Evolutionary conservation across 2,797 vertebrate species (phyloP), one percentile per base, ranked within the genome.

Genomic region (Gymnocypris eckloni): DNA sequence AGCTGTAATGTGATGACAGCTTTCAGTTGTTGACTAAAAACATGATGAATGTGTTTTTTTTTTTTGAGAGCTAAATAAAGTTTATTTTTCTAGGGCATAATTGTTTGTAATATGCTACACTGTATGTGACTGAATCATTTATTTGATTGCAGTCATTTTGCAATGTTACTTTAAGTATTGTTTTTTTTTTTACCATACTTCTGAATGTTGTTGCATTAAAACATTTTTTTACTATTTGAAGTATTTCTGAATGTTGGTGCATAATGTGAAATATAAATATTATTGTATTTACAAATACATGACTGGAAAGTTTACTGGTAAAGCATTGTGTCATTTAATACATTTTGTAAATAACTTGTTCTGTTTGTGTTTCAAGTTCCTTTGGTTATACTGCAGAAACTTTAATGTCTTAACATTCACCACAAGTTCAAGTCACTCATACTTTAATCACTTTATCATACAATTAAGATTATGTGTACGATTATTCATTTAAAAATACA

Each of bases 21-120:
- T 83, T 83, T 83, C 6, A 41, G 25, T 59, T 22, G 25, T 75
- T 25, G 25, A 66, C 43, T 25, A 22, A 59, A 59, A 59, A 59
- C 56, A 13, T 66, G 28, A 37, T 75, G 43, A 50, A 39, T 66
- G 9, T 39, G 1, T 67, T 72, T 13, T 52, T 13, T 12, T 45
- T 9, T 61, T 73, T 28, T 61, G 12, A 13, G 7, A 15, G 11
- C 25, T 28, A 45, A 73, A 33, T 25, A 41, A 56, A 3, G 33
- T 66, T 75, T 66, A 64, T 83, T 83, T 76, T 11, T 66, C 16
- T 66, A 48, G 15, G 4, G 37, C 1, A 20, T 25, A 52, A 4
- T 67, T 77, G 43, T 77, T 84, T 77, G 61, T 83, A 22, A 15
- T 59, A n/a, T 70, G 28, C 10, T 45, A 28, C 79, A 22, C 45